Percentiles rank a stretch among this genome's conserved stretches.
Evolutionary conservation across 1,140 invertebrate species (phyloP).

Genomic region (Anastatus disparis): DNA sequence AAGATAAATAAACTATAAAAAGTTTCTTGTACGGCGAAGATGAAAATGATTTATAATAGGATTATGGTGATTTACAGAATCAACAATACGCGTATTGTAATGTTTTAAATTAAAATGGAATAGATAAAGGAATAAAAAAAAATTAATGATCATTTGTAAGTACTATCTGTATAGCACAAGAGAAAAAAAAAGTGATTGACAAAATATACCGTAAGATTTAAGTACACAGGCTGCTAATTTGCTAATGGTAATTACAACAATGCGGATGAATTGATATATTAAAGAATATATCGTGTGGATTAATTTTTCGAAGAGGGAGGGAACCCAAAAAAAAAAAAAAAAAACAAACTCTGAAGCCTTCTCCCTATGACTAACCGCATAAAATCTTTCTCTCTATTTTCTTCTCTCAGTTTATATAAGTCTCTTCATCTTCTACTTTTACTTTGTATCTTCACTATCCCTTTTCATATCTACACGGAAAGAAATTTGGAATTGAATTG

Average conservation of each 20-base stretch:
- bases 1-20: constrained; percentile 14
- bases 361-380: constrained; percentile 20
- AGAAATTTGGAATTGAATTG: too few species aligned
- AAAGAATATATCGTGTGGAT: constrained; percentile 27
- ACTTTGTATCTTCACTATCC: neutral
- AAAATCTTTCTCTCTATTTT: constrained; percentile 20
- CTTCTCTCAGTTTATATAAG: constrained; percentile 20
- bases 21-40: constrained; percentile 29
- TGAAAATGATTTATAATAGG: constrained; percentile 23
- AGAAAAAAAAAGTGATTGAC: constrained; percentile 14
- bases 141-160: constrained; percentile 27
- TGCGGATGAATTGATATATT: constrained; percentile 28
- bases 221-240: constrained; percentile 36
- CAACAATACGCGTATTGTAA: constrained; percentile 30
- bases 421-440: neutral
- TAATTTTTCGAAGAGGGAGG: constrained; percentile 36
- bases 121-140: constrained; percentile 23
- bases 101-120: constrained; percentile 26
- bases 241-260: constrained; percentile 22
- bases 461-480: too few species aligned
- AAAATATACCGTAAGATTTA: constrained; percentile 13
- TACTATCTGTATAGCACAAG: constrained; percentile 16
- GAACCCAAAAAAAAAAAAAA: too few species aligned
- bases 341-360: constrained; percentile 28
- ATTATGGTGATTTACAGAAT: constrained; percentile 19